Evolutionary conservation across 2,797 vertebrate species (phyloP), one percentile per base, ranked within the genome.

Genomic region (Danio albolineatus): DNA sequence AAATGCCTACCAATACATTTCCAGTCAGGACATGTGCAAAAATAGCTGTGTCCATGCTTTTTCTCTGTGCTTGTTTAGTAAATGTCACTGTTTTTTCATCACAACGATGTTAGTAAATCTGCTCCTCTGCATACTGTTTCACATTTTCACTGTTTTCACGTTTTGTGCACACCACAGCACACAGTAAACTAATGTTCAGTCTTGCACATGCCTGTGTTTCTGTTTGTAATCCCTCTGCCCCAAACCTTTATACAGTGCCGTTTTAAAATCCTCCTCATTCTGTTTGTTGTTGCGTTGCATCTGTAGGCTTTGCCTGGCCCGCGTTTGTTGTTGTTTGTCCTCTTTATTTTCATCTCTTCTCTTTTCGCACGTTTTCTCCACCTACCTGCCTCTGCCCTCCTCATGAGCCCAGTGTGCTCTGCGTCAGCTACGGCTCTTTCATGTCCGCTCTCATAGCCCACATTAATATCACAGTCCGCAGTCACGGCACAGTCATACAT

Each of bases 331-430:
- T 66, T 79, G 94, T 94, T 93, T 95, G 94, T 95, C 95, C 94
- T 93, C 93, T 95, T 95, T 94, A 94, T 94, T 94, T 94, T 92
- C 82, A 80, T 85, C 85, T 86, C 94, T 90, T 93, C 93, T 93
- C 93, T 93, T 94, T 95, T 94, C 94, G 94, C 93, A 95, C 94
- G 93, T 94, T 66, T 89, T 92, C 92, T 93, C 93, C 72, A 71
- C 64, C 59, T 60, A 48, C 61, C 56, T 94, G 93, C 93, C 92
- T 95, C 93, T 95, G 93, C 92, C 91, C 92, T 92, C 92, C 92
- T 94, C 91, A 56, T 53, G 16, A 70, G 93, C 48, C 14, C 48
- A 28, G 28, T 28, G 28, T 28, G 28, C 28, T 28, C 28, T 28
- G 28, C 2, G 7, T 54, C 62, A 92, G 93, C 94, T 94, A 92